Evolutionary conservation across 2,113 vertebrate species (phyloP), one percentile per base, ranked within the genome.

Genomic region (Toxotes chatareus): DNA sequence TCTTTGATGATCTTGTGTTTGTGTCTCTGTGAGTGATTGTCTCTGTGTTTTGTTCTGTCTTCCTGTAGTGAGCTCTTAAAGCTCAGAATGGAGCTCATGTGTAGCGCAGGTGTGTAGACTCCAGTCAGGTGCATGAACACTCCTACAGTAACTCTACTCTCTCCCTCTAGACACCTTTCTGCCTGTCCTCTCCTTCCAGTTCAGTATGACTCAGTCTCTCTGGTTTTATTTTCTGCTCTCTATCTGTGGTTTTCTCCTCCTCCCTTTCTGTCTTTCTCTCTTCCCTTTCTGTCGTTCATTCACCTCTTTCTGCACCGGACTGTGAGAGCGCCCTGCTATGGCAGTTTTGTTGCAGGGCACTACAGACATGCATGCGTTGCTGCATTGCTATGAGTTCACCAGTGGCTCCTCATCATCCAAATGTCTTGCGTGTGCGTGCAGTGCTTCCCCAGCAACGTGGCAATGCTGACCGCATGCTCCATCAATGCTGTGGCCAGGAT

Each of bases 31-130:
- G 91, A 92, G 93, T 95, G 94, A 95, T 90, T 91, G 93, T 94
- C 76, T 93, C 82, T 94, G 92, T 95, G 91, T 91, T 94, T 86
- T 94, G 92, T 94, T 95, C 89, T 95, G 91, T 93, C 92, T 94
- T 91, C 87, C 92, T 94, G 90, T 92, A 93, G 91, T 96, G 92
- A 95, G 95, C 93, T 94, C 90, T 94, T 95, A 94, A 94, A 94
- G 92, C 94, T 95, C 93, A 92, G 86, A 91, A 78, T 85, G 93
- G 91, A 94, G 89, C 90, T 93, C 91, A 91, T 94, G 87, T 91
- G 91, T 95, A 95, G 94, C 75, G 87, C 92, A 95, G 94, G 94
- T 96, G 94, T 96, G 94, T 95, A 94, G 93, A 86, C 89, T 83
- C 90, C 80, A 93, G 92, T 88, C 93, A 95, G 93, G 89, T 94